phyloP scores from a whole-genome alignment of 2,113 vertebrate species.

The Corynorhinus townsendii region DNA sequence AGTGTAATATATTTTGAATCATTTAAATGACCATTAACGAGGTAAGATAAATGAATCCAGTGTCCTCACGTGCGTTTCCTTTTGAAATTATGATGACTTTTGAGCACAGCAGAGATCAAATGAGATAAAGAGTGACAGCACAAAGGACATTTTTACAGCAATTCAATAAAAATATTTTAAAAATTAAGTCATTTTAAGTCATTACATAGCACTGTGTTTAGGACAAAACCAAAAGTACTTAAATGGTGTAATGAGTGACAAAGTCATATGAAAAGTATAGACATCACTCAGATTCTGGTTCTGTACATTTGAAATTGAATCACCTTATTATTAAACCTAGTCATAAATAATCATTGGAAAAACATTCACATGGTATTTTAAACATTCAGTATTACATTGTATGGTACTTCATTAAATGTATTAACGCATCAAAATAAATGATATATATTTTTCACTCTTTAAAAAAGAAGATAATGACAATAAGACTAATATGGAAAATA shows the following conservation, averaged over 20 bases:
- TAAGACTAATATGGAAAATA: neutral
- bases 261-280: neutral
- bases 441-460: neutral
- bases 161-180: neutral
- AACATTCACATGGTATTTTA: neutral
- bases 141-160: neutral
- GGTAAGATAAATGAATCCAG: neutral
- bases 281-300: neutral
- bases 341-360: neutral
- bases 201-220: neutral
- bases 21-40: neutral
- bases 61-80: neutral
- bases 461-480: neutral
- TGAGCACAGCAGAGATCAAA: neutral
- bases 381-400: neutral
- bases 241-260: neutral
- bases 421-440: neutral
- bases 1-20: neutral
- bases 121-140: fast-evolving
- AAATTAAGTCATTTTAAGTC: neutral
- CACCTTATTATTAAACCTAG: neutral
- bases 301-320: neutral
- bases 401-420: neutral
- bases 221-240: neutral
- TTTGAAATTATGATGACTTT: neutral